A percentile compares a stretch with the other conserved stretches of the same genome.
These are phyloP conservation scores for Leptodirus hochenwartii DNA, from an alignment of 2,888 invertebrate species.

Conservation along the genomic window DNA sequence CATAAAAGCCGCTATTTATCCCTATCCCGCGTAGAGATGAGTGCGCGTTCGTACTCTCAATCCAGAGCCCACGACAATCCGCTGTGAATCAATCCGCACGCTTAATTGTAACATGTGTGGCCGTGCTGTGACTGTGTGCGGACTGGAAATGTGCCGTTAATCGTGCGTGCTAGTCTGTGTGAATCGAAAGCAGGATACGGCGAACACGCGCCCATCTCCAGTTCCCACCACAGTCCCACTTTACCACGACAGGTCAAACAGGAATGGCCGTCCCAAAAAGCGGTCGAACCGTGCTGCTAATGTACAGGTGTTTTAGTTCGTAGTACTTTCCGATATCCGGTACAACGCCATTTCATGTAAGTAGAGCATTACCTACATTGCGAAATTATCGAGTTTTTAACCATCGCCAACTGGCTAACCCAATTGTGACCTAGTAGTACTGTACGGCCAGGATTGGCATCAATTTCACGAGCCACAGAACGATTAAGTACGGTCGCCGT, in stretches of 20 bases:
- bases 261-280: constrained; percentile 31
- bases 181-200: not conserved
- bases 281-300: constrained; percentile 26
- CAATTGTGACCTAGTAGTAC: no score
- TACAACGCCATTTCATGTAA: no score
- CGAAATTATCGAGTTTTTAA: no score
- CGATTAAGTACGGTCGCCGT: no score
- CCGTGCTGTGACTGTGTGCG: not conserved
- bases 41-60: constrained; percentile 10
- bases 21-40: constrained; percentile 20
- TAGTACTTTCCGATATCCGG: constrained; percentile 15
- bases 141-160: no score
- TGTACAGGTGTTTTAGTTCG: constrained; percentile 28
- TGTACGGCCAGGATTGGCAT: no score
- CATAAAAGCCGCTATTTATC: constrained; percentile 15
- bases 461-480: no score
- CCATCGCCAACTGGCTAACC: no score
- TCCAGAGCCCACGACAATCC: not conserved
- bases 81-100: not conserved
- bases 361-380: no score
- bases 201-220: constrained; percentile 14
- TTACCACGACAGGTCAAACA: constrained; percentile 27
- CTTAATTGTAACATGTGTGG: no score
- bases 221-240: constrained; percentile 23
- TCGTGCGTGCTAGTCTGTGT: no score